Evolutionary conservation across 2,888 invertebrate genomes (phyloP).

Genomic region (Horisme vitalbata): DNA sequence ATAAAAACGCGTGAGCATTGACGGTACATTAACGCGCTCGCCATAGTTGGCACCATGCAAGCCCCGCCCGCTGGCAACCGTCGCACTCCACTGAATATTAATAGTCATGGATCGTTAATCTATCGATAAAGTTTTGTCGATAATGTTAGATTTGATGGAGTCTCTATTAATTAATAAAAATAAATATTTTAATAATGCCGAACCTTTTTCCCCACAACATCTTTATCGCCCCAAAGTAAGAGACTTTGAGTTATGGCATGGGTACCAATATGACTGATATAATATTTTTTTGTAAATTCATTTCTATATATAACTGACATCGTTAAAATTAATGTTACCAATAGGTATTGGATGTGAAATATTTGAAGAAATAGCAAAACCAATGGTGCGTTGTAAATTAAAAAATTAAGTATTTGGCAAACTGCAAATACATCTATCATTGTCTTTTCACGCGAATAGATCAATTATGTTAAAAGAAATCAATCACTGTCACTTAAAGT

Average conservation of each 20-base stretch:
- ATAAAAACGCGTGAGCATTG: constrained; percentile 65
- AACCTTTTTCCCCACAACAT: too few relatives aligned
- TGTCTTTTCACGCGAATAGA: constrained; percentile 29
- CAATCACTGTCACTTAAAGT: constrained; percentile 43
- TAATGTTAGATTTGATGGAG: constrained; percentile 8
- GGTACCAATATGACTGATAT: too few relatives aligned
- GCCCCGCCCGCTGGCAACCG: constrained; percentile 70
- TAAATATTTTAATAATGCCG: too few relatives aligned
- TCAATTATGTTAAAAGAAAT: constrained; percentile 35
- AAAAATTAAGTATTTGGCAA: constrained; percentile 19
- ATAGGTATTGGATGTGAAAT: constrained; percentile 2
- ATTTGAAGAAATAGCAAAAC: constrained; percentile 18
- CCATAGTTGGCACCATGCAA: constrained; percentile 76
- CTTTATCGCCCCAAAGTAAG: too few relatives aligned
- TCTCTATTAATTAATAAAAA: too few relatives aligned
- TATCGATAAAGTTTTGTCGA: constrained; percentile 49
- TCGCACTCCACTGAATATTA: constrained; percentile 54
- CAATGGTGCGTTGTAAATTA: constrained; percentile 26
- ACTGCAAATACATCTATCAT: constrained; percentile 24
- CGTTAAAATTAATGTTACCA: background rate
- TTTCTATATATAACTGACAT: background rate
- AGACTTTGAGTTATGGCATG: too few relatives aligned
- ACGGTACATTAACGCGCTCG: constrained; percentile 78
- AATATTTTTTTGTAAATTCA: background rate
- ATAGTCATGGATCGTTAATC: constrained; percentile 59